Percentiles rank a stretch among this genome's conserved stretches.
phyloP scores from a whole-genome alignment of 2,797 vertebrate genomes.

The Hapalemur alaotrensis region DNA sequence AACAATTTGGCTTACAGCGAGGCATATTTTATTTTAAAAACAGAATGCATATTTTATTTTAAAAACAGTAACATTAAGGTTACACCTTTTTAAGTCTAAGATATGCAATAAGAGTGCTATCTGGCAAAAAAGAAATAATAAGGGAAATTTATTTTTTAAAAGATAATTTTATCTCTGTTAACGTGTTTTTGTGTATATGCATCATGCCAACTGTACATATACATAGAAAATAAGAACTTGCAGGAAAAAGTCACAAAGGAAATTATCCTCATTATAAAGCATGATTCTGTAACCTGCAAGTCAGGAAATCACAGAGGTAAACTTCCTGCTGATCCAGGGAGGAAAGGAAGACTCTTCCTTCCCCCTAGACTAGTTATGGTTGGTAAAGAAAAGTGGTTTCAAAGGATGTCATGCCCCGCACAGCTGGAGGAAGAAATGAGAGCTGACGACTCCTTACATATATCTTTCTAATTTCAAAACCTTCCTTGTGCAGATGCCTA shows the following conservation, averaged over 20 bases:
- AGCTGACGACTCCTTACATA: background rate
- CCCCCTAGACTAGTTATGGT: background rate
- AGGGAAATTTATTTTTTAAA: background rate
- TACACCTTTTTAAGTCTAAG: background rate
- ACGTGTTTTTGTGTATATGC: background rate
- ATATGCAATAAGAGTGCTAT: background rate
- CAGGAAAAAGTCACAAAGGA: background rate
- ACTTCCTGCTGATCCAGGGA: background rate
- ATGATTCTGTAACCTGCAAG: background rate
- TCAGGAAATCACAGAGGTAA: constrained; percentile 2
- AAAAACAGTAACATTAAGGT: background rate
- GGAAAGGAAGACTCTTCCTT: background rate
- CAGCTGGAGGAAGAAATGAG: constrained; percentile 3
- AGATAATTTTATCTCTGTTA: background rate
- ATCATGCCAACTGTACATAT: background rate
- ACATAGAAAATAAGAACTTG: constrained; percentile 3
- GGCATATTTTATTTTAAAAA: constrained; percentile 18
- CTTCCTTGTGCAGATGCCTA: background rate
- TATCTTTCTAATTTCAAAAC: constrained; percentile 17
- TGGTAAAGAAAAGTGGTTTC: background rate
- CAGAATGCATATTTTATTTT: constrained; percentile 1
- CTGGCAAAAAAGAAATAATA: background rate
- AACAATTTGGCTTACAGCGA: background rate
- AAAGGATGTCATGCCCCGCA: background rate
- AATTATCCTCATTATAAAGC: constrained; percentile 15